Evolutionary conservation across 2,797 vertebrate genomes (phyloP).

Genomic region (Gymnopithys bicolor): DNA sequence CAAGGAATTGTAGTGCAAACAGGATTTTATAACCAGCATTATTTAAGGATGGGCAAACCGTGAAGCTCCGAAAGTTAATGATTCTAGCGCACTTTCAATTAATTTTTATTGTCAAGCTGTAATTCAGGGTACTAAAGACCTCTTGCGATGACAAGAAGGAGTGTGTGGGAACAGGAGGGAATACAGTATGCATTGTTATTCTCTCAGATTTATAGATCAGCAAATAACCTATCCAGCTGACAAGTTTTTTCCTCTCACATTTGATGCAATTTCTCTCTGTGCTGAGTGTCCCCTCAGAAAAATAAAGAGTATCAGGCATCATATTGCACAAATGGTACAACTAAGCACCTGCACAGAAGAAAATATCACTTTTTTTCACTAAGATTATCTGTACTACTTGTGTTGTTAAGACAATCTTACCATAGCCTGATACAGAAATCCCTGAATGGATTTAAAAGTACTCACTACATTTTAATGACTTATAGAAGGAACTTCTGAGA

Average conservation of each 20-base stretch:
- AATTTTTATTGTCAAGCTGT: slow-evolving; percentile 63
- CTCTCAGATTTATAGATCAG: slow-evolving; percentile 1
- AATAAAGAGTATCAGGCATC: neutral
- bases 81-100: slow-evolving; percentile 55
- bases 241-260: neutral
- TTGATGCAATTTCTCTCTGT: neutral
- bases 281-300: neutral
- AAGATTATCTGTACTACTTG: neutral
- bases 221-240: neutral
- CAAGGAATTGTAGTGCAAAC: slow-evolving; percentile 31
- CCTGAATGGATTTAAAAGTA: neutral
- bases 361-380: neutral
- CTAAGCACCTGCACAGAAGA: neutral
- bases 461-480: neutral
- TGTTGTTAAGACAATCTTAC: neutral
- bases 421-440: neutral
- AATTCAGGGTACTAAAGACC: slow-evolving; percentile 57
- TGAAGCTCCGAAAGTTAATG: slow-evolving; percentile 56
- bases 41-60: slow-evolving; percentile 61
- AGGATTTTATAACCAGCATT: slow-evolving; percentile 48
- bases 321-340: neutral
- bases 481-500: neutral
- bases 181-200: neutral
- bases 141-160: slow-evolving; percentile 49
- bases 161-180: neutral